A percentile compares a stretch with the other conserved stretches of the same genome.
Conservation (phyloP, 2,888 invertebrate genomes). For the Drosophila subsilvestris region DNA sequence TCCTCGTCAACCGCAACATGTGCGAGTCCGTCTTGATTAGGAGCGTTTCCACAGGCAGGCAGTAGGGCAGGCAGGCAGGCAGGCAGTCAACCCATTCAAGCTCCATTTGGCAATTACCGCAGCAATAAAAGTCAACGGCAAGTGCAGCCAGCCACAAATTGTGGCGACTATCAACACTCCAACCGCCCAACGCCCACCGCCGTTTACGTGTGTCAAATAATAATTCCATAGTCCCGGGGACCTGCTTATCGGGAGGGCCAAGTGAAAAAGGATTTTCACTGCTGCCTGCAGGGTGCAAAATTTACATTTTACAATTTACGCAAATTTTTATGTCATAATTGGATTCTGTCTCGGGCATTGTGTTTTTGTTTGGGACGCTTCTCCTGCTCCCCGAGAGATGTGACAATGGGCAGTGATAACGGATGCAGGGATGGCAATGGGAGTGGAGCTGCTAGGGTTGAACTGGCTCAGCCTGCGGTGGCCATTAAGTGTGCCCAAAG, state of each 20-base stretch:
- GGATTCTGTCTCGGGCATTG: constrained; percentile 61
- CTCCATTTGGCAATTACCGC: constrained; percentile 78
- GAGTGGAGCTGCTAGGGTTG: constrained; percentile 26
- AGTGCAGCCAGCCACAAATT: constrained; percentile 50
- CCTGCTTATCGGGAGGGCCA: constrained; percentile 54
- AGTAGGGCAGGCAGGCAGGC: not conserved
- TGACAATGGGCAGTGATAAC: constrained; percentile 73
- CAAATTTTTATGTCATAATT: constrained; percentile 78
- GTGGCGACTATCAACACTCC: constrained; percentile 53
- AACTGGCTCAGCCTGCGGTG: constrained; percentile 23
- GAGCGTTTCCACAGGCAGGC: constrained; percentile 13
- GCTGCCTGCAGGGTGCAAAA: constrained; percentile 49
- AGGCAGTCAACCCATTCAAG: constrained; percentile 56
- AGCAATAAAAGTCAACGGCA: constrained; percentile 75
- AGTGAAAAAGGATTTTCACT: constrained; percentile 48
- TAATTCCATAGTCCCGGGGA: constrained; percentile 53
- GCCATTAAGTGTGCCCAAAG: constrained; percentile 37
- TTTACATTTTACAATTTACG: constrained; percentile 77
- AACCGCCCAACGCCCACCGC: constrained; percentile 11
- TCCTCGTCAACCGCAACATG: constrained; percentile 35
- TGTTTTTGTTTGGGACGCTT: constrained; percentile 17
- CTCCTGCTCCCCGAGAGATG: constrained; percentile 44
- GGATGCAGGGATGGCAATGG: not conserved
- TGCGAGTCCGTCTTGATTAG: constrained; percentile 58
- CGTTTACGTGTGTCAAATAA: constrained; percentile 77